Percentiles rank a stretch among this genome's conserved stretches.
These are phyloP conservation scores for Atta cephalotes DNA, from an alignment of 1,140 invertebrate species.

Conservation along the genomic window DNA sequence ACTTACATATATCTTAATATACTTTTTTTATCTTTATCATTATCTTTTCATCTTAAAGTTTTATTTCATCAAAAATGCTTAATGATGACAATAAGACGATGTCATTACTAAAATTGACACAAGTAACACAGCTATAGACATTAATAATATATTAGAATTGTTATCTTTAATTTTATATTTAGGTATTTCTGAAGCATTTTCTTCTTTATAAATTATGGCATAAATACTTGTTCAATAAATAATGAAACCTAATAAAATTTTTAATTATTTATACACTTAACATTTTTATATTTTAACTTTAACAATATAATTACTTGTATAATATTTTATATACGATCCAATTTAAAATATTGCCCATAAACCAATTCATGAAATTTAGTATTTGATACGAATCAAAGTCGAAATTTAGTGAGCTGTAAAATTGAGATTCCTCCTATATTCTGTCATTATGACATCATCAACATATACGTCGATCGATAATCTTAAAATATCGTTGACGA, in stretches of 20 bases:
- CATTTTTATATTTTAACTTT: neutral
- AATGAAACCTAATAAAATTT: neutral
- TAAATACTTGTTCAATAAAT: neutral
- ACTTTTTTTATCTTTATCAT: neutral
- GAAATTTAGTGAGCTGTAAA: neutral
- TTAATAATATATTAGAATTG: neutral
- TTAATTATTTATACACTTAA: neutral
- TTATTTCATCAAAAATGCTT: neutral
- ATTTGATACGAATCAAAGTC: neutral
- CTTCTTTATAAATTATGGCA: neutral
- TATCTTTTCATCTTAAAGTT: neutral
- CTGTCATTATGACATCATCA: neutral
- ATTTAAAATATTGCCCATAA: neutral
- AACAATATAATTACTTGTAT: neutral
- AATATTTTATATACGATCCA: neutral
- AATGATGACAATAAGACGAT: neutral
- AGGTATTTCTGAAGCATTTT: neutral
- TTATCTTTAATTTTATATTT: slow-evolving; percentile 9
- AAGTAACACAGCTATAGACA: neutral
- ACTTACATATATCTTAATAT: neutral
- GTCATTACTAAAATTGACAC: neutral
- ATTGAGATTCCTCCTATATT: neutral
- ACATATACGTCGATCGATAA: slow-evolving; percentile 61
- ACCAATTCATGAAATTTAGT: neutral
- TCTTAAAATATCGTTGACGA: slow-evolving; percentile 69